These are phyloP conservation scores for Aradophagus sp. DNA, from an alignment of 1,140 invertebrate species.

Conservation along the genomic window DNA sequence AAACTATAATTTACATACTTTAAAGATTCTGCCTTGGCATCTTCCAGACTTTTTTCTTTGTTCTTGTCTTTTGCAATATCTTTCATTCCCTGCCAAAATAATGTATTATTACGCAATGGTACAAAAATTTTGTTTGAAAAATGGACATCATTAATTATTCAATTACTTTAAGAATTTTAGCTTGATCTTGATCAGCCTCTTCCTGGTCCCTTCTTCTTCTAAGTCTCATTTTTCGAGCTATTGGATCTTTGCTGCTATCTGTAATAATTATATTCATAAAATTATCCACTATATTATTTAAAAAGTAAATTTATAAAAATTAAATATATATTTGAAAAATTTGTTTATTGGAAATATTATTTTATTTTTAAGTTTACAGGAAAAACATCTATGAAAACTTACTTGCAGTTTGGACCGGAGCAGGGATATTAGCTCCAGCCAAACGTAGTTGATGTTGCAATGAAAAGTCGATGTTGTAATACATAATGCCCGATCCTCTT, in stretches of 20 bases:
- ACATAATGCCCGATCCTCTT: constrained; percentile 89
- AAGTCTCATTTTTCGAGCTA: constrained; percentile 92
- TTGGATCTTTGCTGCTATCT: constrained; percentile 87
- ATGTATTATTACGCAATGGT: constrained; percentile 13
- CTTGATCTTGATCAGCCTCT: constrained; percentile 92
- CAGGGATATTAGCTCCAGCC: constrained; percentile 91
- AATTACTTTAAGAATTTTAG: constrained; percentile 91
- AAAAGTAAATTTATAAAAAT: too few relatives aligned
- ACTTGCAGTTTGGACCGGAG: constrained; percentile 81
- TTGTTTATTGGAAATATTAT: too few relatives aligned
- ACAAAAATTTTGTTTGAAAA: neutral
- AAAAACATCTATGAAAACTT: constrained; percentile 66
- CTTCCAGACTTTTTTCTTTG: constrained; percentile 78
- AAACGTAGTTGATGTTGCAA: constrained; percentile 94
- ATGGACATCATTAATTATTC: too few relatives aligned
- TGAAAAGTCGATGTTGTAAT: constrained; percentile 99
- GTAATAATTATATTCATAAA: neutral
- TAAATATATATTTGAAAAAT: too few relatives aligned
- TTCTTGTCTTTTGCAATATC: constrained; percentile 95
- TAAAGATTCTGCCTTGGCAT: constrained; percentile 80
- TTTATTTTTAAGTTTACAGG: too few relatives aligned
- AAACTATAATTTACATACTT: constrained; percentile 65
- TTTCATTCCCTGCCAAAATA: constrained; percentile 88
- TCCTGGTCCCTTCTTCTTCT: constrained; percentile 83
- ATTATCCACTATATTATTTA: too few relatives aligned